phyloP scores from a whole-genome alignment of 2,888 invertebrate species.

The Catocala nupta region DNA sequence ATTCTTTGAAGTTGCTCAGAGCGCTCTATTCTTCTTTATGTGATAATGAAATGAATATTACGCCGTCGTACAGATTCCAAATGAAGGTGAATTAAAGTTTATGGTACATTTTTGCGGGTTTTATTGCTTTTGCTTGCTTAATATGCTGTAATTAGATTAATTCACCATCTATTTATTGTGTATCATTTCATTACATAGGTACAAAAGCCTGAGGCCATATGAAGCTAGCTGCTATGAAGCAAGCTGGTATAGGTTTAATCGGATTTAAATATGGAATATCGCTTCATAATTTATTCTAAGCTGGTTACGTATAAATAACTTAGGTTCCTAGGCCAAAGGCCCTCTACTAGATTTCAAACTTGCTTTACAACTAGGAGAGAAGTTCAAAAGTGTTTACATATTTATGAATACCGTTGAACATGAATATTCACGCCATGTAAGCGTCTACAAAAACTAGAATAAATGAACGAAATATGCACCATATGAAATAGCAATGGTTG shows the following conservation, averaged over 20 bases:
- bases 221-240: too few relatives aligned
- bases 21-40: constrained; percentile 46
- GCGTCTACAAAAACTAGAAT: constrained; percentile 49
- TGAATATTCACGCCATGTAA: constrained; percentile 45
- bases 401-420: constrained; percentile 37
- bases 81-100: constrained; percentile 19
- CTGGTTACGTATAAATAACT: background rate
- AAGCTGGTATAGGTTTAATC: too few relatives aligned
- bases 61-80: constrained; percentile 31
- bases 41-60: constrained; percentile 41
- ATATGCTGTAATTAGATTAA: too few relatives aligned
- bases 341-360: constrained; percentile 24
- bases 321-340: constrained; percentile 20
- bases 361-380: constrained; percentile 21
- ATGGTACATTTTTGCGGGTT: constrained; percentile 12
- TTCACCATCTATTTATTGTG: too few relatives aligned
- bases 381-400: constrained; percentile 39
- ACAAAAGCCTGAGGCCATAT: too few relatives aligned
- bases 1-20: constrained; percentile 51
- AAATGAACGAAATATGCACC: constrained; percentile 60
- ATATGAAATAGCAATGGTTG: constrained; percentile 62
- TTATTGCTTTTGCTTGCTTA: background rate
- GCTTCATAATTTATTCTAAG: background rate
- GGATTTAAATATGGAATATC: too few relatives aligned
- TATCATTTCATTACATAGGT: too few relatives aligned